phyloP scores from a whole-genome alignment of 23 tunicate genomes.

The Phallusia fumigata region DNA sequence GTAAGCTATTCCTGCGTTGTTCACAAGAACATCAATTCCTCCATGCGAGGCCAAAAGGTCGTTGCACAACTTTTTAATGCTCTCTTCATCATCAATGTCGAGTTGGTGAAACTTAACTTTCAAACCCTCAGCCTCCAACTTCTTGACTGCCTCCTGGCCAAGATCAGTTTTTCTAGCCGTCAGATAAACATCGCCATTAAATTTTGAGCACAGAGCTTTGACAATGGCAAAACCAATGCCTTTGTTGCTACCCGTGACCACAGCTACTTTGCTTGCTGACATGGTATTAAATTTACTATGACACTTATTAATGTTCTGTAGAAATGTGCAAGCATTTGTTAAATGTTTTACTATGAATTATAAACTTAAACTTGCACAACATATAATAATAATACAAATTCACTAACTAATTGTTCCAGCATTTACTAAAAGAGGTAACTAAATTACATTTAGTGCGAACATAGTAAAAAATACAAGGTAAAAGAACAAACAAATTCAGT shows the following conservation, averaged over 20 bases:
- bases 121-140: constrained; percentile 59
- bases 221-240: constrained; percentile 92
- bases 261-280: constrained; percentile 79
- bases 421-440: too few species aligned
- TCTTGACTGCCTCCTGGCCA: constrained; percentile 50
- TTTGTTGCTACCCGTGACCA: constrained; percentile 78
- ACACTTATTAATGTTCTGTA: too few species aligned
- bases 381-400: constrained; percentile 73
- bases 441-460: too few species aligned
- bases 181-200: constrained; percentile 25
- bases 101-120: constrained; percentile 81
- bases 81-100: constrained; percentile 59
- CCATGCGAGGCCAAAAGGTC: constrained; percentile 52
- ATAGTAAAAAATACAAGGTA: too few species aligned
- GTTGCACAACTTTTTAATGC: constrained; percentile 33
- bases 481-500: constrained; percentile 25
- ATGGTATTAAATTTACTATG: background rate
- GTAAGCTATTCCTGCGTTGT: constrained; percentile 86
- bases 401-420: background rate
- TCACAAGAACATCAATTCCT: constrained; percentile 85
- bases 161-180: background rate
- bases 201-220: constrained; percentile 66
- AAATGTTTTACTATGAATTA: too few species aligned
- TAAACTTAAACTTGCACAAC: constrained; percentile 52
- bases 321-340: too few species aligned